A percentile compares a stretch with the other conserved stretches of the same genome.
These are phyloP conservation scores for Argyra leucocephala DNA, from an alignment of 2,888 invertebrate species.

Conservation along the genomic window DNA sequence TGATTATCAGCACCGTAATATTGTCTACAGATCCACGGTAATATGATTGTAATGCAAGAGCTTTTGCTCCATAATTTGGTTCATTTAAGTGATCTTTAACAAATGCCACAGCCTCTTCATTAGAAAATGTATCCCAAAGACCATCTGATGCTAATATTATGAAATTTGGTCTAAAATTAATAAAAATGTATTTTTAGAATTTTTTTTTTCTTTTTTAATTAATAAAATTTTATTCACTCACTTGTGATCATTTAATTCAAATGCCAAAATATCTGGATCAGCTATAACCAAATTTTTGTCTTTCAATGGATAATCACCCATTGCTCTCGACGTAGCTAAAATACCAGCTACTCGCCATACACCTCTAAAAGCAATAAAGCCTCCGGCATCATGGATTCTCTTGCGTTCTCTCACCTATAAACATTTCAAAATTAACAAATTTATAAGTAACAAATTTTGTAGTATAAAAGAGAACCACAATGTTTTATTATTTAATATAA, in stretches of 20 bases:
- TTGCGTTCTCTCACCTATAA: constrained; percentile 74
- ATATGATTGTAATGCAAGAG: constrained; percentile 81
- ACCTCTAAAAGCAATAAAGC: constrained; percentile 88
- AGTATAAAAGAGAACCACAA: too few species aligned
- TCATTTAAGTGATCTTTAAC: constrained; percentile 77
- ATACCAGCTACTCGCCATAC: constrained; percentile 96
- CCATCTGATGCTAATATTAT: constrained; percentile 90
- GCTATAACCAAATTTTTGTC: constrained; percentile 89
- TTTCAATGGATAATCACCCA: constrained; percentile 92
- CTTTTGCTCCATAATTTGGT: constrained; percentile 82
- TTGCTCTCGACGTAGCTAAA: constrained; percentile 83
- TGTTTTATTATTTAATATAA: too few species aligned
- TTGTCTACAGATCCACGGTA: constrained; percentile 89
- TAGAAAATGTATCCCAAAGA: constrained; percentile 90
- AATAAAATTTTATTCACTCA: too few species aligned
- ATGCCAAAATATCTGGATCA: constrained; percentile 88
- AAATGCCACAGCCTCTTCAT: constrained; percentile 87
- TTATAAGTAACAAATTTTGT: too few species aligned
- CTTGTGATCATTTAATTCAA: constrained; percentile 75
- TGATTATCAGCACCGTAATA: constrained; percentile 85
- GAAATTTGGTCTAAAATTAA: constrained; percentile 58
- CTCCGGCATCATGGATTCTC: constrained; percentile 89
- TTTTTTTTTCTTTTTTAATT: not conserved
- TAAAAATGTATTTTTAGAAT: constrained; percentile 8
- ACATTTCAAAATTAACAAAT: not conserved